phyloP scores from a whole-genome alignment of 2,113 vertebrate genomes.

The Forbesichthys papilliferus region DNA sequence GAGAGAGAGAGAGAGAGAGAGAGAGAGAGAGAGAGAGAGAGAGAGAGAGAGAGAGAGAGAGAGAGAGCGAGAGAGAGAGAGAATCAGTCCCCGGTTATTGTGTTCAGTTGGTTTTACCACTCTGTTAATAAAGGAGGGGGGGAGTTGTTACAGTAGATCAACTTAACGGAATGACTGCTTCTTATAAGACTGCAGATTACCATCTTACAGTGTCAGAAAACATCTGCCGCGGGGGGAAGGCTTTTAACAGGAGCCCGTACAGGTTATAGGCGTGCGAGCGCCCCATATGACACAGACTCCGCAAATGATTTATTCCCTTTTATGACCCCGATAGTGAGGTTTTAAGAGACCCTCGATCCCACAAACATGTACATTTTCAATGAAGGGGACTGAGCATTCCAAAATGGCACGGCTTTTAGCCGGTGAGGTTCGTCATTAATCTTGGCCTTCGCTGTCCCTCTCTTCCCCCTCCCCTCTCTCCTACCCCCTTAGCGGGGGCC shows the following conservation, averaged over 20 bases:
- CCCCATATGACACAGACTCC: conserved; percentile 53
- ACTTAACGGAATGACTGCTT: conserved; percentile 92
- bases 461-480: conserved; percentile 20
- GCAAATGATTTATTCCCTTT: conserved; percentile 73
- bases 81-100: conserved; percentile 87
- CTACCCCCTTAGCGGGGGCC: conserved; percentile 53
- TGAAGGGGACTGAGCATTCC: conserved; percentile 60
- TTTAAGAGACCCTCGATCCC: conserved; percentile 74
- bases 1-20: neutral
- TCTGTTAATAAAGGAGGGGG: conserved; percentile 88
- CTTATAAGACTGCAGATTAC: conserved; percentile 90
- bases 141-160: conserved; percentile 76
- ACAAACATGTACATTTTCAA: conserved; percentile 77
- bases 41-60: conserved; percentile 50
- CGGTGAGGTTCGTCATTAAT: conserved; percentile 72
- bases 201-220: conserved; percentile 90
- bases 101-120: conserved; percentile 95
- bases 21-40: conserved; percentile 28
- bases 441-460: conserved; percentile 61
- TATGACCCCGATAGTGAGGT: conserved; percentile 72
- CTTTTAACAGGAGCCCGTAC: conserved; percentile 84
- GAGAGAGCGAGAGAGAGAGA: conserved; percentile 8
- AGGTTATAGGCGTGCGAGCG: conserved; percentile 90
- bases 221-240: conserved; percentile 84
- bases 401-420: conserved; percentile 71